A percentile compares a stretch with the other conserved stretches of the same genome.
phyloP scores from a whole-genome alignment of 2,113 vertebrate genomes.

The Aspiorhynchus laticeps region DNA sequence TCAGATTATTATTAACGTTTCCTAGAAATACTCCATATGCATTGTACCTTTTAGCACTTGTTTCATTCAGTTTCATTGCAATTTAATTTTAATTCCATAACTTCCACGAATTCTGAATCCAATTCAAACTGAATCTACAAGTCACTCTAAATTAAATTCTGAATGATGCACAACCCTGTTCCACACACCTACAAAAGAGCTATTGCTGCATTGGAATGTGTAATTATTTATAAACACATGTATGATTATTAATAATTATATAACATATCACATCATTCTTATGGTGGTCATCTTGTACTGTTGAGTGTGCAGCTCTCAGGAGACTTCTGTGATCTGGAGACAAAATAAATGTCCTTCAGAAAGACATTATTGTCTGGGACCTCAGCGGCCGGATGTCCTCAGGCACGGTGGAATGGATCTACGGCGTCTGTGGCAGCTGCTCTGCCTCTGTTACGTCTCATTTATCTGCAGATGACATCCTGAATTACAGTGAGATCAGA shows the following conservation, averaged over 20 bases:
- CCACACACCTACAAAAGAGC: background rate
- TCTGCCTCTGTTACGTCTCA: slow-evolving; percentile 43
- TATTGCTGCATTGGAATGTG: background rate
- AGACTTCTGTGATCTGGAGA: background rate
- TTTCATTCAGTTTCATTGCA: background rate
- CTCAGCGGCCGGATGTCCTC: background rate
- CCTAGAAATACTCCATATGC: background rate
- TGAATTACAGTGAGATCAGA: slow-evolving; percentile 63
- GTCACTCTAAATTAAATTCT: background rate
- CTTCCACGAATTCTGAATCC: background rate
- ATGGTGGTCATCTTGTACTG: background rate
- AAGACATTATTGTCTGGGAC: background rate
- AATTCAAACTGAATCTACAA: background rate
- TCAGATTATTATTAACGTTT: background rate
- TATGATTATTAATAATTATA: background rate
- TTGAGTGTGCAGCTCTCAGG: background rate
- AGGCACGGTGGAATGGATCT: background rate
- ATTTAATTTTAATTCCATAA: background rate
- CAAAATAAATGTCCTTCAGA: slow-evolving; percentile 20
- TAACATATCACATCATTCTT: background rate
- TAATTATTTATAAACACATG: background rate
- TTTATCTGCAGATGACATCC: slow-evolving; percentile 65
- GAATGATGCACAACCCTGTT: background rate
- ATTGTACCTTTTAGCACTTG: background rate
- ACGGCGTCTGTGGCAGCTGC: slow-evolving; percentile 20